These are phyloP conservation scores for Eupeodes luniger DNA, from an alignment of 2,888 invertebrate species.

Conservation along the genomic window DNA sequence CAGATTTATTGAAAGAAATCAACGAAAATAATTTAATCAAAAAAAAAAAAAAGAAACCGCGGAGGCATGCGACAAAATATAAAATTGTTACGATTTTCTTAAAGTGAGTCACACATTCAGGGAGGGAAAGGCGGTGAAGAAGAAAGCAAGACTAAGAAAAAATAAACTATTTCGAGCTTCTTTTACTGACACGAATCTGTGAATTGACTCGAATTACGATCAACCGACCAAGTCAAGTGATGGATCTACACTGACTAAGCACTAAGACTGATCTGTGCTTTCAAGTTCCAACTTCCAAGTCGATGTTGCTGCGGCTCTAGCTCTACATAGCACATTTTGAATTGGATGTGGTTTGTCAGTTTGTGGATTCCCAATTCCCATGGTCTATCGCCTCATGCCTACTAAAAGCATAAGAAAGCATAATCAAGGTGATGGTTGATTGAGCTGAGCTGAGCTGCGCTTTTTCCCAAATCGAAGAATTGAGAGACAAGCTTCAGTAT, in stretches of 20 bases:
- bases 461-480: constrained; percentile 41
- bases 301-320: constrained; percentile 23
- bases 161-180: constrained; percentile 25
- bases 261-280: constrained; percentile 35
- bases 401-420: no score
- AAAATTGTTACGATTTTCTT: constrained; percentile 33
- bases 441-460: constrained; percentile 46
- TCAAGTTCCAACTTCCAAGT: constrained; percentile 6
- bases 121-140: constrained; percentile 5
- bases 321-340: constrained; percentile 8
- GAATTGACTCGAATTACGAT: constrained; percentile 36
- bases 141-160: constrained; percentile 14
- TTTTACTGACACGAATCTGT: constrained; percentile 19
- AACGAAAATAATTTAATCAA: neutral
- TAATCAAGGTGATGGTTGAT: neutral
- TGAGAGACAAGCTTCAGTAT: constrained; percentile 10
- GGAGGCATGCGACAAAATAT: constrained; percentile 38
- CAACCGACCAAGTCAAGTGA: constrained; percentile 70
- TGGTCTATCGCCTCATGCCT: neutral
- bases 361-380: neutral
- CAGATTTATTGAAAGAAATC: constrained; percentile 56
- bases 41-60: constrained; percentile 45
- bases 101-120: neutral
- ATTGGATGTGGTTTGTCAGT: constrained; percentile 5
- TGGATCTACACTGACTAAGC: constrained; percentile 55